These are phyloP conservation scores for Crotophaga sulcirostris DNA, from an alignment of 2,113 vertebrate species.

Conservation along the genomic window DNA sequence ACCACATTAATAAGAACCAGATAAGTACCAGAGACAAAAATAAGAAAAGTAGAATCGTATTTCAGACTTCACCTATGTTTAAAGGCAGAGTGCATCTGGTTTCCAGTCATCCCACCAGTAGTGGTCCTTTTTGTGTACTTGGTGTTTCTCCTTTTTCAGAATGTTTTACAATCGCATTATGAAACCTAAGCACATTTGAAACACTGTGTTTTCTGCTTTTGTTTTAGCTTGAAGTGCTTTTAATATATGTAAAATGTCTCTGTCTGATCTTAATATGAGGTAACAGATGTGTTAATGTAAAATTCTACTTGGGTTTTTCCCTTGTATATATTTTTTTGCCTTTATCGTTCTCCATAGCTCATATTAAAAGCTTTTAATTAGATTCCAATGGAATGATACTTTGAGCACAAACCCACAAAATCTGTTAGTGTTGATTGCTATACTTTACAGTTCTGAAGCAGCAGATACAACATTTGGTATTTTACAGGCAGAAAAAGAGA, in stretches of 20 bases:
- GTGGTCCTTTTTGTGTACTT: neutral
- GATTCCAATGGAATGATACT: neutral
- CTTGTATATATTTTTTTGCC: neutral
- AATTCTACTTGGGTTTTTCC: neutral
- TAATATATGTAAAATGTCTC: neutral
- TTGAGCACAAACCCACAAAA: neutral
- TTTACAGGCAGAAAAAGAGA: neutral
- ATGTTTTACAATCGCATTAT: neutral
- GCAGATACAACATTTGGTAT: neutral
- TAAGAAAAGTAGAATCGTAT: neutral
- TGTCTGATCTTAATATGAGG: neutral
- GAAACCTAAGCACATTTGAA: neutral
- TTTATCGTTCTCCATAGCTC: neutral
- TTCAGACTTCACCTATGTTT: neutral
- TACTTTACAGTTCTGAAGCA: neutral
- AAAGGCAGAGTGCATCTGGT: neutral
- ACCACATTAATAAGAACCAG: neutral
- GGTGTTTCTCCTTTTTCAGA: neutral
- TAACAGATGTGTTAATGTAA: neutral
- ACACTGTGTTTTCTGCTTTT: constrained; percentile 1
- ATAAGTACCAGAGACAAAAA: neutral
- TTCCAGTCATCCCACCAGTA: neutral
- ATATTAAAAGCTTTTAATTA: neutral
- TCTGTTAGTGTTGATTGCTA: neutral
- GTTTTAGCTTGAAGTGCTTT: neutral